These are phyloP conservation scores for Torymus tubicola DNA, from an alignment of 2,888 invertebrate species.

Conservation along the genomic window DNA sequence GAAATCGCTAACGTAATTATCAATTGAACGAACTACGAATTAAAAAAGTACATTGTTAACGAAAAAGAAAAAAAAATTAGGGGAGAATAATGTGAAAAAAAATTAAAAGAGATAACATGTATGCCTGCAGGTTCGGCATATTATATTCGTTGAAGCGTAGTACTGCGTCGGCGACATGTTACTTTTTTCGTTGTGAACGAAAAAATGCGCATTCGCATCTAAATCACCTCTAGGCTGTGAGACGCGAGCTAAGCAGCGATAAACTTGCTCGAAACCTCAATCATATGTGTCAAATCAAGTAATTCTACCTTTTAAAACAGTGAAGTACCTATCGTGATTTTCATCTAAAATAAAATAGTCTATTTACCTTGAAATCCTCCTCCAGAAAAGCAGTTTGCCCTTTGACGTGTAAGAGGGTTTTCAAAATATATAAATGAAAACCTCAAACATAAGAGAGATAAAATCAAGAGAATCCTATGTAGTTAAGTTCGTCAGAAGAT, in stretches of 20 bases:
- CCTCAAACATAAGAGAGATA: slow-evolving; percentile 26
- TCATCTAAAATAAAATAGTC: slow-evolving; percentile 46
- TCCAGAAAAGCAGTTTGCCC: slow-evolving; percentile 25
- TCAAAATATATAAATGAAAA: slow-evolving; percentile 33
- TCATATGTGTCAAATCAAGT: slow-evolving; percentile 75
- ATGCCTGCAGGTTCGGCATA: slow-evolving; percentile 59
- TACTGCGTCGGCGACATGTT: slow-evolving; percentile 58
- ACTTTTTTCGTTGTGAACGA: slow-evolving; percentile 64
- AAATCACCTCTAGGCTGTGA: slow-evolving; percentile 75
- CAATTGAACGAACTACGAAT: slow-evolving; percentile 36
- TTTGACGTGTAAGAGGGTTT: slow-evolving; percentile 10
- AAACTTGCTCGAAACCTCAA: slow-evolving; percentile 75
- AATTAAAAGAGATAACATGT: slow-evolving; percentile 44
- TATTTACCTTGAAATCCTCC: slow-evolving; percentile 23
- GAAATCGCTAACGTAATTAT: slow-evolving; percentile 18
- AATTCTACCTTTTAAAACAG: slow-evolving; percentile 66
- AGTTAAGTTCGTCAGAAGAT: slow-evolving; percentile 31
- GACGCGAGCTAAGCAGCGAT: slow-evolving; percentile 74
- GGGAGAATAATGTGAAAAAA: slow-evolving; percentile 15
- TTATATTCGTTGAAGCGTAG: slow-evolving; percentile 61
- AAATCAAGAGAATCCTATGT: slow-evolving; percentile 44
- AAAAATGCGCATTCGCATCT: slow-evolving; percentile 62
- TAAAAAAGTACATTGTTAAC: slow-evolving; percentile 18
- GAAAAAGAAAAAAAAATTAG: slow-evolving; percentile 33
- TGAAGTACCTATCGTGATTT: slow-evolving; percentile 64